Evolutionary conservation across 2,113 vertebrate species (phyloP), one percentile per base, ranked within the genome.

Genomic region (Megaleporinus macrocephalus): DNA sequence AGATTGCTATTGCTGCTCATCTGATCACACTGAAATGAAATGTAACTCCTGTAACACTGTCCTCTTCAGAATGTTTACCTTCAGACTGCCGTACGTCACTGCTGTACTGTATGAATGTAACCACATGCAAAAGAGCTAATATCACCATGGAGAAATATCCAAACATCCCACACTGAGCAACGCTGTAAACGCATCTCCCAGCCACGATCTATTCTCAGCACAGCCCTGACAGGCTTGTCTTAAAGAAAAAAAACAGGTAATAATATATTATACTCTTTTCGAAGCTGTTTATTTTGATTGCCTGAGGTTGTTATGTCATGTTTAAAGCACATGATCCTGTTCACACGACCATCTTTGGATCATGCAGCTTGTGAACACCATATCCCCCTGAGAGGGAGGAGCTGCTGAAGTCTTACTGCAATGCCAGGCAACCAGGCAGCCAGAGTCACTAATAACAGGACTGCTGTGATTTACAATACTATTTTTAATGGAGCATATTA

Each of bases 371-470:
- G 30, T 44, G 66, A 20, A 41, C 33, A 41, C 33, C 29, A 15
- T 30, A 33, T 57, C 51, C 73, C 26, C 29, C 73, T 62, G 73
- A 77, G 55, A 70, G n/a, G 53, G 65, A 61, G 36, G 66, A 62
- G 74, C 57, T 16, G 18, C 30, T 62, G 44, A 33, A 62, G 47
- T 62, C 36, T 20, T 24, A 59, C 41, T 36, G 74, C 73, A 76
- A 26, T 75, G 80, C 62, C 49, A 41, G 30, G 62, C 29, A 36
- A 68, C 65, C 33, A 70, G 33, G 33, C 33, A 70, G 20, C 51
- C 14, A 0, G 10, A 68, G 59, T 57, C 30, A 24, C 57, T 73
- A 81, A 81, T 66, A 81, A 69, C 61, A 81, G 51, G 59, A 12
- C 3, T 73, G 41, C 71, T 59, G 16, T 29, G 61, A 29, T 47